Percentiles rank a stretch among this genome's conserved stretches.
Evolutionary conservation across 2,888 invertebrate species (phyloP).

Genomic region (Apodemia mormo): DNA sequence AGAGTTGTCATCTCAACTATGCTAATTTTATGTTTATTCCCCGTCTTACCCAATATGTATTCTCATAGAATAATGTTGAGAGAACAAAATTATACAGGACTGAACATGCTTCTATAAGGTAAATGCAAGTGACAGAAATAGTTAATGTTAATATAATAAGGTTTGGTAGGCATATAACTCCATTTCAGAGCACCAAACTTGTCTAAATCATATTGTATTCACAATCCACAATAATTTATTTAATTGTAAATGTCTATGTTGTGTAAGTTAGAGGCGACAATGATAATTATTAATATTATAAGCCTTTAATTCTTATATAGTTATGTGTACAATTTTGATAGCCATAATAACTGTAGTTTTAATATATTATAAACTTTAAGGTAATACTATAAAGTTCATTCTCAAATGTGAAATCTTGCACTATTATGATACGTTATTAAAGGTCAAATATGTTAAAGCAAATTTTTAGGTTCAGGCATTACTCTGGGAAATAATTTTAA

Average conservation of each 20-base stretch:
- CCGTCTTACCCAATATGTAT: too few relatives aligned
- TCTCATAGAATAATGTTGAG: too few relatives aligned
- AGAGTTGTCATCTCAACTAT: too few relatives aligned
- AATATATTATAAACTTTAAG: not conserved
- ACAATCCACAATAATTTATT: not conserved
- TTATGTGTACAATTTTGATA: constrained; percentile 9
- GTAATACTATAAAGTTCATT: not conserved
- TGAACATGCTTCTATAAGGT: too few relatives aligned
- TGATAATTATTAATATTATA: constrained; percentile 10
- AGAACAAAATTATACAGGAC: too few relatives aligned
- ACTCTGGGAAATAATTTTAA: not conserved
- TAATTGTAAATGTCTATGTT: constrained; percentile 6
- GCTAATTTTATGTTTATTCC: too few relatives aligned
- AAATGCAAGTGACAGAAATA: too few relatives aligned
- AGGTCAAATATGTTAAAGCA: not conserved
- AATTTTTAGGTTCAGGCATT: not conserved
- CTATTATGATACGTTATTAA: not conserved
- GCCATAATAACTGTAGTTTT: constrained; percentile 6
- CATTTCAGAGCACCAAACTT: not conserved
- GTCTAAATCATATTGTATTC: not conserved
- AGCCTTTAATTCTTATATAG: not conserved
- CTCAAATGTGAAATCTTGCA: not conserved
- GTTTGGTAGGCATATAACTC: too few relatives aligned
- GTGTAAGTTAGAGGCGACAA: not conserved
- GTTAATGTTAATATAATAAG: too few relatives aligned